Base-by-base conservation (phyloP, 1,140 invertebrate genomes). In the Phymastichus coffea region DNA sequence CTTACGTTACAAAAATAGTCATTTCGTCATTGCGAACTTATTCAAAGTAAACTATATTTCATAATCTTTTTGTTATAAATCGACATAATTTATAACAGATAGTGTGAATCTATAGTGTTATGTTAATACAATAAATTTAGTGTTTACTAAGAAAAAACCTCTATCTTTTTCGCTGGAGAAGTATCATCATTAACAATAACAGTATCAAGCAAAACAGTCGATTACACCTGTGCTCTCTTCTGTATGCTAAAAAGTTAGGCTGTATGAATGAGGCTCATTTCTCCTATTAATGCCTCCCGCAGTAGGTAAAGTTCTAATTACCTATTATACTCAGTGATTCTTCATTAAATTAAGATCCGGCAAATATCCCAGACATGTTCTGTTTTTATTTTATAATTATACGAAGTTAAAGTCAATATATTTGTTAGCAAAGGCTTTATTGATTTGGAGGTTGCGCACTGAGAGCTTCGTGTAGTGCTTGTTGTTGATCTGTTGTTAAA, bases 401-500 rank as follows among this genome's bases (percentile, higher is more conserved):
- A 69, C 60, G 55, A 53, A 57, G 49, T 69, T 66, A 66, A 63
- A 66, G 73, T 63, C 61, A 63, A 51, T 63, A 23, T 25, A 47
- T 66, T 65, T 66, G 44, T 65, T 43, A 61, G 30, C 14, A 20
- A 52, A 53, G 38, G 23, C 19, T 51, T 38, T 25, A 12, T 66
- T 70, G 72, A 65, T 70, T 75, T 61, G 64, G 26, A 19, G 71
- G 58, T 49, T 71, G 69, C 58, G 63, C 63, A 61, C 71, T 77
- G 17, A 87, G 75, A 66, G 89, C 89, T 57, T 87, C 79, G 71
- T 91, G 87, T 59, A 97, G 78, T 17, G 90, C 91, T 71, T 88
- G 85, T 74, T 94, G 88, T 73, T 94, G 90, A 64, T 94, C 90
- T 25, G 85, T 79, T 55, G 85, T 85, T 64, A 97, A 80, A 61